phyloP scores from a whole-genome alignment of 2,113 vertebrate species.

The Oxyura jamaicensis region DNA sequence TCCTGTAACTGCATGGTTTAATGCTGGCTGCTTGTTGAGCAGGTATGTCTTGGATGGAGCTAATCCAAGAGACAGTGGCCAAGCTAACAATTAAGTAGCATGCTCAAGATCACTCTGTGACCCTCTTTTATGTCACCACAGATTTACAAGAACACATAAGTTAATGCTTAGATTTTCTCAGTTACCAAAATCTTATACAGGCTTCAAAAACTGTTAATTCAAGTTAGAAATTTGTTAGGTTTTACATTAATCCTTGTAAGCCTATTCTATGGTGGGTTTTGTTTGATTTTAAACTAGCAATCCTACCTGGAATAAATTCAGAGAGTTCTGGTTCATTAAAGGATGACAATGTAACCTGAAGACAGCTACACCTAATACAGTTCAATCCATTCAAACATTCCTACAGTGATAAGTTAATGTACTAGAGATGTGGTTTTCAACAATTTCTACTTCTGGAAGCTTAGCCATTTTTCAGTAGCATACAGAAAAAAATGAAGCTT shows the following conservation, averaged over 20 bases:
- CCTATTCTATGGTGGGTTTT: background rate
- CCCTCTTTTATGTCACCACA: background rate
- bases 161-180: background rate
- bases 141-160: background rate
- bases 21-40: background rate
- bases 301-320: background rate
- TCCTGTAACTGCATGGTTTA: background rate
- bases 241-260: background rate
- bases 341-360: background rate
- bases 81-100: background rate
- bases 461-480: background rate
- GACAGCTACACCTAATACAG: background rate
- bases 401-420: background rate
- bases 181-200: background rate
- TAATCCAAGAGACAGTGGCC: background rate
- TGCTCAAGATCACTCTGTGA: background rate
- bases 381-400: background rate
- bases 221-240: background rate
- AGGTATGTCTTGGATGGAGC: background rate
- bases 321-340: background rate
- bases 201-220: background rate
- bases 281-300: background rate
- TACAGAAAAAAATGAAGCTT: background rate
- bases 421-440: background rate
- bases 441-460: background rate